Conservation (phyloP, 2,888 invertebrate genomes). For the Plutella xylostella region DNA sequence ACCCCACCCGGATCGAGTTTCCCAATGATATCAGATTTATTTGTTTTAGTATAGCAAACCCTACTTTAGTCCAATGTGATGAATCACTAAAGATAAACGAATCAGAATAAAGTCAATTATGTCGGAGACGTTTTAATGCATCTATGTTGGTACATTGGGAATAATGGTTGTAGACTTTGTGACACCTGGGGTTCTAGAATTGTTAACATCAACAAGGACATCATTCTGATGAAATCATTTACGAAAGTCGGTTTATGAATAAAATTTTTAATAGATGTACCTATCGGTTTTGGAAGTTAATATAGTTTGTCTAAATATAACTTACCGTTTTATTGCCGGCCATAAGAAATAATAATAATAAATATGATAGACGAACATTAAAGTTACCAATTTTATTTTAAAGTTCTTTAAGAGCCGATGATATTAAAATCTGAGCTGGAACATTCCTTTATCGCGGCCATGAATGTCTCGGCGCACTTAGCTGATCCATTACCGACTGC, state of each 20-base stretch:
- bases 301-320: too few relatives aligned
- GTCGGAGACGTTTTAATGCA: neutral
- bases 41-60: conserved; percentile 49
- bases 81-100: conserved; percentile 58
- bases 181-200: neutral
- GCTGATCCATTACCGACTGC: conserved; percentile 64
- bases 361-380: neutral
- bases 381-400: neutral
- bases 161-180: neutral
- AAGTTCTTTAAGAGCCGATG: too few relatives aligned
- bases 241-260: too few relatives aligned
- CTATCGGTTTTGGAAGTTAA: too few relatives aligned
- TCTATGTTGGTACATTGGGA: neutral
- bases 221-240: too few relatives aligned
- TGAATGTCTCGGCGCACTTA: conserved; percentile 68
- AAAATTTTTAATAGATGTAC: too few relatives aligned
- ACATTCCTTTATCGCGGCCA: conserved; percentile 37
- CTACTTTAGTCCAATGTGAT: conserved; percentile 56
- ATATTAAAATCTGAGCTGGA: conserved; percentile 15
- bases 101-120: conserved; percentile 38
- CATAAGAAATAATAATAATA: too few relatives aligned
- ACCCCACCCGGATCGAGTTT: conserved; percentile 45
- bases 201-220: too few relatives aligned
- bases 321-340: too few relatives aligned
- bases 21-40: conserved; percentile 58